Evolutionary conservation across 2,797 vertebrate genomes (phyloP), one percentile per base, ranked within the genome.

Genomic region (Sebastes baramenuke): DNA sequence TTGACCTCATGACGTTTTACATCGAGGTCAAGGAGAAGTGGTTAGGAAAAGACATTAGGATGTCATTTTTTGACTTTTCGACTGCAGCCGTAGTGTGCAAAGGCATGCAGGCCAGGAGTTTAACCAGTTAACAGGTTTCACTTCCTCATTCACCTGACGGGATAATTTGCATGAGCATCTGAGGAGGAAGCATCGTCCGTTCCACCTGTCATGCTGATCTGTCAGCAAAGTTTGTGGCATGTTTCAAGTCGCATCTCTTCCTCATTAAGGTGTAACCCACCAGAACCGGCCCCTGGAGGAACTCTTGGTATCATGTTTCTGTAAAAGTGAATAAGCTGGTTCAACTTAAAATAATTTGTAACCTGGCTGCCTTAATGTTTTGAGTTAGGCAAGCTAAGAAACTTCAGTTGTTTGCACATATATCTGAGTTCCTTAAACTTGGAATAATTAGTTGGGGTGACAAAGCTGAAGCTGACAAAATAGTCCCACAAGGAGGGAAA

Each of bases 61-160:
- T 0, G 16, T 49, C 0, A 18, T 20, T 0, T 49, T 49, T 49
- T 20, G 7, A 49, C 46, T 49, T 49, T 49, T 49, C 1, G 46
- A 20, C 46, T 20, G 46, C 18, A 49, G 46, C 46, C 7, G 42
- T 49, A 9, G 12, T 73, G 71, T 86, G 65, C 79, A 81, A 87
- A 18, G 7, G 18, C 46, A 89, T 73, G 13, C 67, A 65, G 56
- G 61, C 64, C 61, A 71, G 36, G 32, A 72, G 61, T 86, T 54
- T 86, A 78, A 87, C 56, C 49, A 22, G 77, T 65, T 62, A 64
- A 76, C 77, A 87, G 72, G 67, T 90, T 61, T 76, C 18, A 89
- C 90, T 94, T 94, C 92, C 93, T 91, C 83, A 22, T 90, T 90
- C 70, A 83, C 29, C 83, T 79, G 67, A 49, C 49, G 24, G n/a